These are phyloP conservation scores for Agrypnia vestita DNA, from an alignment of 1,140 invertebrate genomes.

Conservation along the genomic window DNA sequence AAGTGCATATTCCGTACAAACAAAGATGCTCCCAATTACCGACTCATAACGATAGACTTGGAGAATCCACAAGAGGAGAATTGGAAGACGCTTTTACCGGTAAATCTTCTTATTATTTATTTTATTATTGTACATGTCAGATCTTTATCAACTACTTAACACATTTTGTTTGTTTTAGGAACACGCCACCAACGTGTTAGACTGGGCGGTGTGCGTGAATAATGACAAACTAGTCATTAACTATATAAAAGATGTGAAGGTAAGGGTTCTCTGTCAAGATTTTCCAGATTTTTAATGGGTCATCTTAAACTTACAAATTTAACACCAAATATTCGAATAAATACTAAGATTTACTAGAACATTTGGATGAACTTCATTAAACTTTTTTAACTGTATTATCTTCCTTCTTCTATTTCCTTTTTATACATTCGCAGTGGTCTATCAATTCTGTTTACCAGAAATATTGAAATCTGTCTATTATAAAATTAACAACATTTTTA, in stretches of 20 bases:
- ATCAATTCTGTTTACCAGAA: too few species aligned
- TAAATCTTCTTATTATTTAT: slow-evolving; percentile 60
- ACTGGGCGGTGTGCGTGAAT: slow-evolving; percentile 89
- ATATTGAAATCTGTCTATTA: too few species aligned
- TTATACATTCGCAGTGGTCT: too few species aligned
- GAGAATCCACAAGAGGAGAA: slow-evolving; percentile 82
- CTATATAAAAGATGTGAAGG: slow-evolving; percentile 97
- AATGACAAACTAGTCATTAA: slow-evolving; percentile 90
- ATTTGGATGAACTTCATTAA: too few species aligned
- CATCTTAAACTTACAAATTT: too few species aligned
- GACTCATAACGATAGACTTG: slow-evolving; percentile 92
- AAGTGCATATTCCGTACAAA: slow-evolving; percentile 94
- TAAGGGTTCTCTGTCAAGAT: slow-evolving; percentile 68
- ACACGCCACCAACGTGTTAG: slow-evolving; percentile 89
- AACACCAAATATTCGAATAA: too few species aligned
- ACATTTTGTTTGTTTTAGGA: slow-evolving; percentile 72
- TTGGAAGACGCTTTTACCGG: slow-evolving; percentile 87
- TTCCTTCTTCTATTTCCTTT: too few species aligned
- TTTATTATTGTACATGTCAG: too few species aligned
- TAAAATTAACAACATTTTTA: slow-evolving; percentile 67
- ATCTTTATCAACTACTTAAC: not conserved
- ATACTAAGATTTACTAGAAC: too few species aligned
- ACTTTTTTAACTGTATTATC: too few species aligned
- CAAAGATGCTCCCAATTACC: slow-evolving; percentile 93
- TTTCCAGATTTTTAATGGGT: too few species aligned